Percentiles rank a stretch among this genome's conserved stretches.
These are phyloP conservation scores for Neomorphus geoffroyi DNA, from an alignment of 2,797 vertebrate species.

Conservation along the genomic window DNA sequence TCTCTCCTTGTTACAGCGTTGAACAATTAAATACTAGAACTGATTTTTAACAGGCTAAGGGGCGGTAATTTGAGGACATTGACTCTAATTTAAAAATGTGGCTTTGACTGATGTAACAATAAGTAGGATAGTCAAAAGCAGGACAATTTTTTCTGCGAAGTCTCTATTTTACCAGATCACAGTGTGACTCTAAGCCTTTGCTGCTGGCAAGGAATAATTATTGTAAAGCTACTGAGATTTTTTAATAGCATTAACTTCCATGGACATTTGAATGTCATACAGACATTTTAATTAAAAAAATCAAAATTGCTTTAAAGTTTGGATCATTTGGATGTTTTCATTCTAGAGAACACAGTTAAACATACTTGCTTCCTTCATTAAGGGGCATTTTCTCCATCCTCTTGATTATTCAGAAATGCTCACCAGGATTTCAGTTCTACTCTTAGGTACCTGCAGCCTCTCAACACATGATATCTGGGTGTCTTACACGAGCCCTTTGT, in stretches of 20 bases:
- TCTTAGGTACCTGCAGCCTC: neutral
- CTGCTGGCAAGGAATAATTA: neutral
- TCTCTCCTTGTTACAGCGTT: neutral
- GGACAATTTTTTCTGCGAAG: neutral
- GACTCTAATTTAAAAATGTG: neutral
- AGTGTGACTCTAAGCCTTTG: neutral
- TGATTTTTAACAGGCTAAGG: neutral
- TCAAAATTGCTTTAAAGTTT: neutral
- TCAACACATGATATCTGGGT: accelerated
- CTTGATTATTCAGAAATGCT: neutral
- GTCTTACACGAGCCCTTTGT: neutral
- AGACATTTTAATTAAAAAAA: neutral
- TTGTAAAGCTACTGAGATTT: neutral
- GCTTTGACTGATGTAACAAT: neutral
- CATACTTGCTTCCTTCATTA: neutral
- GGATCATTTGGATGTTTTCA: neutral
- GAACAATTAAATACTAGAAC: neutral
- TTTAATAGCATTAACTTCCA: neutral
- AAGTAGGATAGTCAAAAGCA: neutral
- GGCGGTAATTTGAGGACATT: neutral
- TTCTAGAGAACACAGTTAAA: neutral
- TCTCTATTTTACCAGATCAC: neutral
- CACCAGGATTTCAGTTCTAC: neutral
- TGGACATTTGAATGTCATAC: neutral
- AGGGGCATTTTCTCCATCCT: neutral